These are phyloP conservation scores for Candidula unifasciata DNA, from an alignment of 2,888 invertebrate genomes.

Conservation along the genomic window DNA sequence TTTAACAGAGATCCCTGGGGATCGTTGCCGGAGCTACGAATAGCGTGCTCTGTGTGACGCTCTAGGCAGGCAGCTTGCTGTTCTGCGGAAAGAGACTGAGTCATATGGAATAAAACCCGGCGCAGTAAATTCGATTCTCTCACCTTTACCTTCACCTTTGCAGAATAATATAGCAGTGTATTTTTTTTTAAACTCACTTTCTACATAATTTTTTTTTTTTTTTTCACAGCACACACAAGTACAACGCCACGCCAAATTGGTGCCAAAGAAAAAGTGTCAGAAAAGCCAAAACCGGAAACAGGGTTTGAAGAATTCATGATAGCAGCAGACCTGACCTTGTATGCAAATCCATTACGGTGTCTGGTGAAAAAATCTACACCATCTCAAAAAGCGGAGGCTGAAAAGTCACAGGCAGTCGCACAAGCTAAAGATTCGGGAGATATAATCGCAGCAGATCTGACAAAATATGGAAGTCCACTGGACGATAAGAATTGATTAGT, in stretches of 20 bases:
- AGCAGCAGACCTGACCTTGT: constrained; percentile 67
- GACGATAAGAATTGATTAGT: constrained; percentile 52
- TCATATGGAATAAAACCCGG: too few species aligned
- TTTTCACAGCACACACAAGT: background rate
- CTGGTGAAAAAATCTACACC: constrained; percentile 41
- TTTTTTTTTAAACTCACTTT: background rate
- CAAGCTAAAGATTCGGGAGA: constrained; percentile 37
- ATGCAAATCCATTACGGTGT: constrained; percentile 63
- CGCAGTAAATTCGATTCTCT: too few species aligned
- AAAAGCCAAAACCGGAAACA: background rate
- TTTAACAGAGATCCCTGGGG: too few species aligned
- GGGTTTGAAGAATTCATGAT: constrained; percentile 62
- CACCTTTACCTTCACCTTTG: too few species aligned
- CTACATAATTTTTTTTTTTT: background rate
- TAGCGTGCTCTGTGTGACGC: too few species aligned
- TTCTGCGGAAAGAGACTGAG: too few species aligned
- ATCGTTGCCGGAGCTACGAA: too few species aligned
- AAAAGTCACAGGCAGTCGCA: background rate
- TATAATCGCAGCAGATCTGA: constrained; percentile 60
- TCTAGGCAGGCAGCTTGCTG: too few species aligned
- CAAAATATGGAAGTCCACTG: constrained; percentile 60
- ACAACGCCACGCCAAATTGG: background rate
- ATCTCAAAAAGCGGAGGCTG: background rate
- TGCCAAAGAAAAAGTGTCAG: background rate
- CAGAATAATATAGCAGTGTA: background rate